Conservation (phyloP, 2,797 vertebrate genomes). For the Pogonophryne albipinna region DNA sequence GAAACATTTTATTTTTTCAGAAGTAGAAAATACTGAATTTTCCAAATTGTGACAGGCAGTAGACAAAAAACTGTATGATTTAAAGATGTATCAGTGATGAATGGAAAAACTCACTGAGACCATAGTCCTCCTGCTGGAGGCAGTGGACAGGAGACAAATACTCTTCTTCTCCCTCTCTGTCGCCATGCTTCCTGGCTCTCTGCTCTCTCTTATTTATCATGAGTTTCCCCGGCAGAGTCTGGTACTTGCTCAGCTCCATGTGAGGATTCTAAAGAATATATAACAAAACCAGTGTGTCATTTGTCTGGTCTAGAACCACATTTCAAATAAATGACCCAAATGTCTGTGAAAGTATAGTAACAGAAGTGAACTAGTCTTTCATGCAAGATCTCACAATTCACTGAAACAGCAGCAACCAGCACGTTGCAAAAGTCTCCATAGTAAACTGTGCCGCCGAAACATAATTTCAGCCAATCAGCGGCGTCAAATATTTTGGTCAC, state of each 20-base stretch:
- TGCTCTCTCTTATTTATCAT: constrained; percentile 69
- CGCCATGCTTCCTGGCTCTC: constrained; percentile 83
- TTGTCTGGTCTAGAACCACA: not conserved
- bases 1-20: not conserved
- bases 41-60: not conserved
- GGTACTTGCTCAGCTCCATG: constrained; percentile 88
- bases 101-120: constrained; percentile 86
- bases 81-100: not conserved
- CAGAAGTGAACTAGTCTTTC: not conserved
- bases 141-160: constrained; percentile 67
- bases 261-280: constrained; percentile 80
- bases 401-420: too few relatives aligned
- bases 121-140: constrained; percentile 73
- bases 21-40: not conserved
- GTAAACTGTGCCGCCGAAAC: too few relatives aligned
- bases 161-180: constrained; percentile 77
- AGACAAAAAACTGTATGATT: too few relatives aligned
- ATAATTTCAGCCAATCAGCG: too few relatives aligned
- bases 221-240: constrained; percentile 93
- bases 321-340: not conserved
- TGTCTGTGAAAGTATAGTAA: not conserved
- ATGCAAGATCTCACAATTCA: not conserved
- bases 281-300: not conserved
- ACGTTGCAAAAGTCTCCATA: too few relatives aligned
- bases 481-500: too few relatives aligned